Evolutionary conservation across 2,888 invertebrate genomes (phyloP).

Genomic region (Rotaria macrura): DNA sequence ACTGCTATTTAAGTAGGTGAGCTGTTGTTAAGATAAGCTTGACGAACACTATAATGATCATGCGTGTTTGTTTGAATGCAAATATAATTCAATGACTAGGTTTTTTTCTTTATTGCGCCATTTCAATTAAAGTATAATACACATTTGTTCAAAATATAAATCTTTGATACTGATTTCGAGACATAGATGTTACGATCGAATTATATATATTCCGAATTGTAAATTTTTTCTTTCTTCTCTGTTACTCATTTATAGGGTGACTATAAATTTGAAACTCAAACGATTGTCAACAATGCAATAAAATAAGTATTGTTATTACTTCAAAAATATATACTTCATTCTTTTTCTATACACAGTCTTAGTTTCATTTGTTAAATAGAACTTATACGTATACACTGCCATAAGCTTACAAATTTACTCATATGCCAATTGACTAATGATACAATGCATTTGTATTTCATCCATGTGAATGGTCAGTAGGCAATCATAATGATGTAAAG

Average conservation of each 20-base stretch:
- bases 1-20: not conserved
- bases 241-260: not conserved
- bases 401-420: not conserved
- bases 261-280: constrained; percentile 15
- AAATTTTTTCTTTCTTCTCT: not conserved
- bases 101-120: not conserved
- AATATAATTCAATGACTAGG: not conserved
- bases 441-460: not conserved
- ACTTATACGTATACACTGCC: not conserved
- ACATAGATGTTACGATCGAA: not conserved
- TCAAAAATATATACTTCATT: not conserved
- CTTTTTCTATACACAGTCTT: not conserved
- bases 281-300: not conserved
- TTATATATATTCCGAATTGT: not conserved
- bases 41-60: not conserved
- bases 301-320: not conserved
- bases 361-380: not conserved
- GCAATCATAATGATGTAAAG: not conserved
- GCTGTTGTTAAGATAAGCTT: not conserved
- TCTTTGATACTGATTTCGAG: not conserved
- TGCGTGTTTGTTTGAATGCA: not conserved
- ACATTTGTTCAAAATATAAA: not conserved
- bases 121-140: not conserved
- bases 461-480: not conserved
- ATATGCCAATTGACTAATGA: not conserved